Evolutionary conservation across 2,888 invertebrate genomes (phyloP).

Genomic region (Nebria brevicollis): DNA sequence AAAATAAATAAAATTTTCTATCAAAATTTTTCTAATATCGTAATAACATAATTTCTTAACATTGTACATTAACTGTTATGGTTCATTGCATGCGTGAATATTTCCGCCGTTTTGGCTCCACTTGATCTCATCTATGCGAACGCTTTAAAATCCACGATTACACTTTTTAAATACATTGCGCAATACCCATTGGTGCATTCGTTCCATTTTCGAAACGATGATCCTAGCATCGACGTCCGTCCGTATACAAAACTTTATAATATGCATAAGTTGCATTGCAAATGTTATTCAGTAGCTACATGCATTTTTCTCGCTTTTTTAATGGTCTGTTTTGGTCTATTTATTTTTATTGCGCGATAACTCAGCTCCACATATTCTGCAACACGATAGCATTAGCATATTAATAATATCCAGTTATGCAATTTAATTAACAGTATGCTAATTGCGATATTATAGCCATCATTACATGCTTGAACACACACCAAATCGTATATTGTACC

Average conservation of each 20-base stretch:
- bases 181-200: not conserved
- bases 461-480: conserved; percentile 35
- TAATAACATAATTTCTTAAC: too few species aligned
- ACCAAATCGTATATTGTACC: conserved; percentile 2
- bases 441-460: conserved; percentile 32
- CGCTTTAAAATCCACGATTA: not conserved
- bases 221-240: not conserved
- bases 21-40: too few species aligned
- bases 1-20: too few species aligned
- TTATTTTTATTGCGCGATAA: conserved; percentile 35
- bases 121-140: too few species aligned
- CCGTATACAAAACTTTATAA: not conserved
- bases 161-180: not conserved
- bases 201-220: not conserved
- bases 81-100: too few species aligned
- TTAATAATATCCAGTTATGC: conserved; percentile 42
- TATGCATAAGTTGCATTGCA: not conserved
- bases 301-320: not conserved
- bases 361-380: conserved; percentile 27
- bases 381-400: conserved; percentile 32
- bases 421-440: conserved; percentile 42
- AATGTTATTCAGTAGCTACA: not conserved
- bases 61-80: too few species aligned
- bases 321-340: conserved; percentile 32
- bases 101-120: too few species aligned